Base-by-base conservation (phyloP, 53 echinoderm and acorn worm species). In the Paelopatides confundens region DNA sequence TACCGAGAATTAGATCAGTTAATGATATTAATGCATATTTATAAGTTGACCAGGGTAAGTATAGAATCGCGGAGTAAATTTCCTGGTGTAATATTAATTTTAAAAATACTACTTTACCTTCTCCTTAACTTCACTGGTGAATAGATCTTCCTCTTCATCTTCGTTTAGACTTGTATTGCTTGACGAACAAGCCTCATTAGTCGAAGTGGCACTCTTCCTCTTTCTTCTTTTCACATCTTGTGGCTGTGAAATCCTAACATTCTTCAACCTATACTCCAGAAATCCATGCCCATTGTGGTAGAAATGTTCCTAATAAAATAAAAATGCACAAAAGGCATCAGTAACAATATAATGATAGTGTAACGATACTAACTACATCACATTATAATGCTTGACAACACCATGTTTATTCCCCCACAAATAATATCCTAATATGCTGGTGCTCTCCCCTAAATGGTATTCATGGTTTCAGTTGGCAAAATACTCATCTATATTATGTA, bases 231-330 rank as follows among this genome's bases (percentile, higher is more conserved):
- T 69, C 35, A 35, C 37, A 21, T 69, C 69, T 23, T 69, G 69
- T 3, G 69, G 69, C 18, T 36, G 21, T 78, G 78, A 15, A 1
- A 31, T 50, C 63, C 85, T 17, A 31, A 85, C 39, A 46, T 85
- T 85, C 21, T 85, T 85, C 17, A 85, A 32, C 28, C 85, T 68
- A 6, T 65, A 66, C 31, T 85, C 66, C 26, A 85, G 67, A 48
- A 85, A 85, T 35, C 69, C 49, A 28, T 85, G 65, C 39, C 85
- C 85, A 66, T 85, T 65, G 58, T 66, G 18, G 40, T 67, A 85
- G 66, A 66, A 66, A 31, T 66, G 67, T 66, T 85, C 85, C 85
- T 85, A n/a, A n/a, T n/a, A n/a, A n/a, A n/a, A n/a, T n/a, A n/a
- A n/a, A n/a, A n/a, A n/a, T n/a, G n/a, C n/a, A n/a, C n/a, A n/a